phyloP scores from a whole-genome alignment of 1,140 invertebrate species.

The Ectropis grisescens region DNA sequence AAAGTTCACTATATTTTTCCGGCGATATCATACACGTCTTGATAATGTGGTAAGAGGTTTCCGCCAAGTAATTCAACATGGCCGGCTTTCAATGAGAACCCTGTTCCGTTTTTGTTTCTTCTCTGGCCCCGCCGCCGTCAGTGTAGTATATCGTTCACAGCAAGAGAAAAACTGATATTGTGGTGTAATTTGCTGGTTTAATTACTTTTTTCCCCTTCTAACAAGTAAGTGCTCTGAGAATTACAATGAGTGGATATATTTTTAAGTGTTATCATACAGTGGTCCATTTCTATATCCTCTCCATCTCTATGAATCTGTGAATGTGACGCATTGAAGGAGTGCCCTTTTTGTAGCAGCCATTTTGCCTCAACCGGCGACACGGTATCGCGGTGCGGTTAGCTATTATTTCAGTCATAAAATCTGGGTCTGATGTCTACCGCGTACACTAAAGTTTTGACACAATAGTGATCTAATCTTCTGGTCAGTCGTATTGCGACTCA shows the following conservation, averaged over 20 bases:
- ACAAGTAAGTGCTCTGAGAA: conserved; percentile 66
- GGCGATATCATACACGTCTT: no score
- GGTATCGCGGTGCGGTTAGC: conserved; percentile 52
- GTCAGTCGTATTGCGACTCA: no score
- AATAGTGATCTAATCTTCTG: no score
- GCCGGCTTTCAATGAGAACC: conserved; percentile 54
- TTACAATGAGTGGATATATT: conserved; percentile 41
- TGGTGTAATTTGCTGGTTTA: conserved; percentile 67
- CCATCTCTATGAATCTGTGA: conserved; percentile 41
- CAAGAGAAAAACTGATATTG: conserved; percentile 68
- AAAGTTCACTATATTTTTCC: no score
- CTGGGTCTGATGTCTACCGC: background rate
- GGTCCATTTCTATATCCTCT: conserved; percentile 26
- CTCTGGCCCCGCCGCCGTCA: conserved; percentile 67
- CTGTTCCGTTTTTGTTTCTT: conserved; percentile 67
- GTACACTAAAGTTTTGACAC: no score
- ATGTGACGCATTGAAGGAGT: conserved; percentile 71
- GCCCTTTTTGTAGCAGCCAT: conserved; percentile 67
- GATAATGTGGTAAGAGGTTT: no score
- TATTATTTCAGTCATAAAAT: conserved; percentile 19
- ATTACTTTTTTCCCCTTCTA: conserved; percentile 69
- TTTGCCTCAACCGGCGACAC: conserved; percentile 68
- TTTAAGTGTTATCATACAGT: conserved; percentile 38
- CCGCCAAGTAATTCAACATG: conserved; percentile 28
- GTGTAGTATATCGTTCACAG: conserved; percentile 69